phyloP scores from a whole-genome alignment of 2,888 invertebrate species.

The Tridacna gigas region DNA sequence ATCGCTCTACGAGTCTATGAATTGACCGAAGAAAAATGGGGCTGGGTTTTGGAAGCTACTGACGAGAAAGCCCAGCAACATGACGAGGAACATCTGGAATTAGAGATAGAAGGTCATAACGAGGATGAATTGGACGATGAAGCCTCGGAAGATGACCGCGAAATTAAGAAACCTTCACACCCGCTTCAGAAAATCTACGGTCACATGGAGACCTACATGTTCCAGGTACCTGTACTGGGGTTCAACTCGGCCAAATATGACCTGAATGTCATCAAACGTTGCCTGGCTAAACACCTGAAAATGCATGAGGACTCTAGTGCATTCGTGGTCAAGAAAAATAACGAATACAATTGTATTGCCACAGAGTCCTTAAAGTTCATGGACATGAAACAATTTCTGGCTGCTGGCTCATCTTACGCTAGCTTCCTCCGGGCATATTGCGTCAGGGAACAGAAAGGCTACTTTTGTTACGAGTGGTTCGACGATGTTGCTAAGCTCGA shows the following conservation, averaged over 20 bases:
- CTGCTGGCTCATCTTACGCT: too few relatives aligned
- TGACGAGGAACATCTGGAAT: conserved; percentile 2
- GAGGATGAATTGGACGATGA: not conserved
- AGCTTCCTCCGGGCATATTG: conserved; percentile 59
- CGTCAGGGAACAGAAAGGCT: conserved; percentile 50
- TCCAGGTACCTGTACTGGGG: conserved; percentile 46
- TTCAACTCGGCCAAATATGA: conserved; percentile 63
- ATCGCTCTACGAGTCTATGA: conserved; percentile 29
- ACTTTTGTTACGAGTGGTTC: conserved; percentile 42
- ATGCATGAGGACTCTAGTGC: conserved; percentile 31
- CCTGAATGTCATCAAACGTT: conserved; percentile 55
- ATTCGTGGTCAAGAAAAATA: conserved; percentile 48
- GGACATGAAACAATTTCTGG: too few relatives aligned
- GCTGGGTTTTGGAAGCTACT: conserved; percentile 41
- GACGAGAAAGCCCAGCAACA: conserved; percentile 21
- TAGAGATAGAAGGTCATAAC: too few relatives aligned
- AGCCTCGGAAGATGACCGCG: conserved; percentile 8
- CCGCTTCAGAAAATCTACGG: conserved; percentile 40
- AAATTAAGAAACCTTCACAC: conserved; percentile 12
- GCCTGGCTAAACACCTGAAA: conserved; percentile 26
- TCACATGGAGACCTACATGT: conserved; percentile 25
- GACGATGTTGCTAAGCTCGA: conserved; percentile 21
- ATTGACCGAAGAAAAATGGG: conserved; percentile 44
- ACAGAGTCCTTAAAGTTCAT: too few relatives aligned
- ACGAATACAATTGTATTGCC: conserved; percentile 44